Evolutionary conservation across 2,888 invertebrate species (phyloP).

Genomic region (Shargacucullia verbasci): DNA sequence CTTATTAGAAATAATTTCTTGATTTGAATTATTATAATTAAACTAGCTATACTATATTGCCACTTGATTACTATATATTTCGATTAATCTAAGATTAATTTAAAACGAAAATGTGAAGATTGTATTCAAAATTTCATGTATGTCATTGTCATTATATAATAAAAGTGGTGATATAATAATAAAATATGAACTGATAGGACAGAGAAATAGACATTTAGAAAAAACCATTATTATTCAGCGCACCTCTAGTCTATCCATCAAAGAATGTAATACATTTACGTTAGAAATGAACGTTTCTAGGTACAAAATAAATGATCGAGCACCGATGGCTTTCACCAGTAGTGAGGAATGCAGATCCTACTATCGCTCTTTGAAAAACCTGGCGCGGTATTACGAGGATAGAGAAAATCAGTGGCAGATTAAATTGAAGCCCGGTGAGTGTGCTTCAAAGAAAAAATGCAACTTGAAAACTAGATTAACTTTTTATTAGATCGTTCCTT

Average conservation of each 20-base stretch:
- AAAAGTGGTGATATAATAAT: no score
- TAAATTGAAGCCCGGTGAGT: slow-evolving; percentile 37
- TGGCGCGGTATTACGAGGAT: slow-evolving; percentile 12
- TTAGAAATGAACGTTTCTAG: slow-evolving; percentile 6
- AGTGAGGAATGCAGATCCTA: slow-evolving; percentile 21
- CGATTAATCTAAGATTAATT: no score
- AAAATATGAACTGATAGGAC: no score
- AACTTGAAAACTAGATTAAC: slow-evolving; percentile 40
- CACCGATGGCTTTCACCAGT: slow-evolving; percentile 16
- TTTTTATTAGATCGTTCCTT: slow-evolving; percentile 33
- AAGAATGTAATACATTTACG: slow-evolving; percentile 26
- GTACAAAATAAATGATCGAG: slow-evolving; percentile 28
- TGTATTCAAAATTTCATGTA: no score
- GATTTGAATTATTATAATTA: no score
- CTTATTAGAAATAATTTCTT: no score
- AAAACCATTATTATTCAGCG: no score
- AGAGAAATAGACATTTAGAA: no score
- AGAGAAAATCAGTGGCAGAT: slow-evolving; percentile 15
- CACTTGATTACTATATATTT: no score
- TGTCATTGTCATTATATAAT: no score
- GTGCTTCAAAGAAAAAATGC: slow-evolving; percentile 25
- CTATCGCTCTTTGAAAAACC: slow-evolving; percentile 20
- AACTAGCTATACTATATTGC: no score
- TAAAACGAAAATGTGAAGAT: no score
- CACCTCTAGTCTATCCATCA: slow-evolving; percentile 12